These are phyloP conservation scores for Dicranocentrus wangi DNA, from an alignment of 2,888 invertebrate genomes.

Conservation along the genomic window DNA sequence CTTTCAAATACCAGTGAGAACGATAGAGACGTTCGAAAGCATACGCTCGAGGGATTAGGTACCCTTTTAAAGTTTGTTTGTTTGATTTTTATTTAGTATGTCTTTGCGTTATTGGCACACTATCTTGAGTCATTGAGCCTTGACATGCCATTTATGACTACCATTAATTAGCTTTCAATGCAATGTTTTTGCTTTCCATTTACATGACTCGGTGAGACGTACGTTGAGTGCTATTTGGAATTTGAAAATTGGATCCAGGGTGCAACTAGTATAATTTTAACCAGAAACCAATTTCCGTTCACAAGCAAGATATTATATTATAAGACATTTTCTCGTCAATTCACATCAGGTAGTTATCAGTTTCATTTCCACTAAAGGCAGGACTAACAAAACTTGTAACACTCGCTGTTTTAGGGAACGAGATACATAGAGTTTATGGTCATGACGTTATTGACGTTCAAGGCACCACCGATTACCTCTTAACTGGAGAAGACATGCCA, in stretches of 20 bases:
- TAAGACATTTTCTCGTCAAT: neutral
- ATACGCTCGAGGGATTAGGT: too few relatives aligned
- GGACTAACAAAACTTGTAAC: too few relatives aligned
- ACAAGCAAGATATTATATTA: neutral
- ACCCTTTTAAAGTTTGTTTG: too few relatives aligned
- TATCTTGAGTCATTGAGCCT: too few relatives aligned
- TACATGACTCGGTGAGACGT: constrained; percentile 53
- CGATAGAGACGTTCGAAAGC: neutral
- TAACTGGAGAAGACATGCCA: constrained; percentile 17
- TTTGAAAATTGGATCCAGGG: constrained; percentile 38
- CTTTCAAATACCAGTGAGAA: neutral
- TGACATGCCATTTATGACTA: too few relatives aligned
- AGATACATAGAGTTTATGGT: neutral
- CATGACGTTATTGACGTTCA: constrained; percentile 13
- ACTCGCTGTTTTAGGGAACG: neutral
- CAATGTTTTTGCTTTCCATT: too few relatives aligned
- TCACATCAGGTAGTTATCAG: neutral
- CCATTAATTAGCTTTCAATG: too few relatives aligned
- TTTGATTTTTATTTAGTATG: too few relatives aligned
- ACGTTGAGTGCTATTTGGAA: constrained; percentile 21
- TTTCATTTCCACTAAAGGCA: too few relatives aligned
- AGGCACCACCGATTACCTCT: constrained; percentile 23
- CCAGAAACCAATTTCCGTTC: neutral
- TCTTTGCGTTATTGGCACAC: too few relatives aligned
- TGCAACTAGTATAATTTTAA: neutral